Evolutionary conservation across 2,888 invertebrate species (phyloP).

Genomic region (Agonum fuliginosum): DNA sequence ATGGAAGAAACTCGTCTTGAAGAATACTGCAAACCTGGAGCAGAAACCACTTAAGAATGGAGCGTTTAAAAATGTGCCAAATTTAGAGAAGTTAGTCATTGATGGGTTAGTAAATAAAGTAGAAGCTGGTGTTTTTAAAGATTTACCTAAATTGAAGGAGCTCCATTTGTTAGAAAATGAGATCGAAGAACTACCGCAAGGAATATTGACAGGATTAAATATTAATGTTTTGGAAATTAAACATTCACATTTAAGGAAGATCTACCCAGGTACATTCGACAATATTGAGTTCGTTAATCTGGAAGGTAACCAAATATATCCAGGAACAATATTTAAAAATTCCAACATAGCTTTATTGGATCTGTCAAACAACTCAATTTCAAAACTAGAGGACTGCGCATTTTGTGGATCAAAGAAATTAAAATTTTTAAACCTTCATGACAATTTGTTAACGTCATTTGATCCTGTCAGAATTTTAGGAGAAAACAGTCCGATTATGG

Average conservation of each 20-base stretch:
- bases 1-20: background rate
- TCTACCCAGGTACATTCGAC: background rate
- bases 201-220: conserved; percentile 1
- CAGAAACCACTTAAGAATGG: background rate
- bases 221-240: background rate
- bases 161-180: background rate
- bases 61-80: conserved; percentile 12
- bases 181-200: conserved; percentile 34
- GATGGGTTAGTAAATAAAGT: conserved; percentile 8
- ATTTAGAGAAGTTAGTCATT: background rate
- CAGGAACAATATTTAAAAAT: conserved; percentile 10
- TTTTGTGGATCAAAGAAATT: conserved; percentile 23
- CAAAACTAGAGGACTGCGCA: conserved; percentile 14
- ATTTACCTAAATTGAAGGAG: background rate
- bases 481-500: background rate
- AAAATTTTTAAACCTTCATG: background rate
- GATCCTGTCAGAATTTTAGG: conserved; percentile 22
- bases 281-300: background rate
- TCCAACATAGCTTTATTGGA: background rate
- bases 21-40: background rate
- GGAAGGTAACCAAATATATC: background rate
- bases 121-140: background rate
- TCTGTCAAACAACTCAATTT: conserved; percentile 26
- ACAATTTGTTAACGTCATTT: conserved; percentile 15
- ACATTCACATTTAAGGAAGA: background rate